Conservation (phyloP, 2,113 vertebrate species). For the Urocynchramus pylzowi region DNA sequence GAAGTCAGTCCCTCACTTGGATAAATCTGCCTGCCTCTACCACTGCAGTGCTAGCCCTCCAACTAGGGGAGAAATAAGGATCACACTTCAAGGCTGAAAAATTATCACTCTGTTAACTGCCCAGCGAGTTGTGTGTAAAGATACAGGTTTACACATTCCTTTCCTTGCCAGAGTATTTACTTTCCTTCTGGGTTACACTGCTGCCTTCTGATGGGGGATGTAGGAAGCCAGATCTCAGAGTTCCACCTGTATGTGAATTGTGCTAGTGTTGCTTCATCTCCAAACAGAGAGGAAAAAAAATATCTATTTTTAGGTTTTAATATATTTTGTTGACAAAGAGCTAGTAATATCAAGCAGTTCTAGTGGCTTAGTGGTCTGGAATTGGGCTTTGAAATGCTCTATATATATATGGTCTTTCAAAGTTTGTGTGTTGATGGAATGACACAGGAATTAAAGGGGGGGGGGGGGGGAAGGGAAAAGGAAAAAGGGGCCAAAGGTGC, state of each 20-base stretch:
- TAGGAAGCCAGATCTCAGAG: background rate
- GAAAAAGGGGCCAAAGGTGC: constrained; percentile 12
- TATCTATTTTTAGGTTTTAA: constrained; percentile 10
- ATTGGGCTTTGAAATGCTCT: background rate
- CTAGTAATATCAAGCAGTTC: background rate
- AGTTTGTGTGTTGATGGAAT: background rate
- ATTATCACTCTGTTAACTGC: background rate
- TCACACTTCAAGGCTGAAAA: background rate
- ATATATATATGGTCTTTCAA: background rate
- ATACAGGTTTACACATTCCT: background rate
- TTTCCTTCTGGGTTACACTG: background rate
- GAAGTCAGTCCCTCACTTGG: background rate
- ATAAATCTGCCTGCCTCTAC: background rate
- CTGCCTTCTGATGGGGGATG: background rate
- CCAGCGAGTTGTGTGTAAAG: background rate
- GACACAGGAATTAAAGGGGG: background rate
- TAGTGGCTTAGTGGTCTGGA: background rate
- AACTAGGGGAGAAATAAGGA: background rate
- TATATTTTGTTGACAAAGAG: constrained; percentile 40
- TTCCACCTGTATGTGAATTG: background rate
- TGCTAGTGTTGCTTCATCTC: background rate
- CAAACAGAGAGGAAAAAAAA: background rate
- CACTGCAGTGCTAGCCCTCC: background rate
- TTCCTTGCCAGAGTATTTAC: background rate
- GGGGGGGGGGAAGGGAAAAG: background rate